phyloP scores from a whole-genome alignment of 2,888 invertebrate species.

The Rotaria magnacalcarata region DNA sequence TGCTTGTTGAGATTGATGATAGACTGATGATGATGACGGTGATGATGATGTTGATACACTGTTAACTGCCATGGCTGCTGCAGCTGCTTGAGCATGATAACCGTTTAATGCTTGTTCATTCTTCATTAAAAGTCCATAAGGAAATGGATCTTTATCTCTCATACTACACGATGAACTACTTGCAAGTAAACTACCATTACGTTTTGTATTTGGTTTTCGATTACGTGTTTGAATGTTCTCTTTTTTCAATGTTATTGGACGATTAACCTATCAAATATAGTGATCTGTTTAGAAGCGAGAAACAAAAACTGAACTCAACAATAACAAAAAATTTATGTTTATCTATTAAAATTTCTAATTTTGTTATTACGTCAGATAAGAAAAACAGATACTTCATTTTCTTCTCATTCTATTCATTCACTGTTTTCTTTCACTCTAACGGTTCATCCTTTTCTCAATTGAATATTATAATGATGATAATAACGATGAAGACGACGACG shows the following conservation, averaged over 20 bases:
- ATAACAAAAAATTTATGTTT: background rate
- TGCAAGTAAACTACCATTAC: slow-evolving; percentile 21
- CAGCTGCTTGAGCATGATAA: slow-evolving; percentile 31
- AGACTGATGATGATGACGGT: slow-evolving; percentile 17
- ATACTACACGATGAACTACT: slow-evolving; percentile 21
- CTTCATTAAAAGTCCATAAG: slow-evolving; percentile 35
- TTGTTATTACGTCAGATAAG: background rate
- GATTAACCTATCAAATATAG: slow-evolving; percentile 43
- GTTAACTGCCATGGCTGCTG: background rate
- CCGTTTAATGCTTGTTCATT: slow-evolving; percentile 13
- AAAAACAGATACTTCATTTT: background rate
- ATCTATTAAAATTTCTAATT: background rate
- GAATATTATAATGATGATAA: slow-evolving; percentile 2
- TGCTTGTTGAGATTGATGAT: slow-evolving; percentile 29
- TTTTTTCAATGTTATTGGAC: slow-evolving; percentile 46
- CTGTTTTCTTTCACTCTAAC: background rate
- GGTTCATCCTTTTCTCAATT: background rate
- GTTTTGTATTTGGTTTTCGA: slow-evolving; percentile 46
- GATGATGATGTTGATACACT: slow-evolving; percentile 13
- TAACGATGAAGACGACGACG: slow-evolving; percentile 2
- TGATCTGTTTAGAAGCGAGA: background rate
- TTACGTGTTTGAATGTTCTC: slow-evolving; percentile 47
- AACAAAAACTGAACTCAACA: background rate
- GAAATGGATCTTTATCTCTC: slow-evolving; percentile 30
- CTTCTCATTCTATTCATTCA: too few species aligned